Evolutionary conservation across 2,113 vertebrate species (phyloP).

Genomic region (Myotis davidii): DNA sequence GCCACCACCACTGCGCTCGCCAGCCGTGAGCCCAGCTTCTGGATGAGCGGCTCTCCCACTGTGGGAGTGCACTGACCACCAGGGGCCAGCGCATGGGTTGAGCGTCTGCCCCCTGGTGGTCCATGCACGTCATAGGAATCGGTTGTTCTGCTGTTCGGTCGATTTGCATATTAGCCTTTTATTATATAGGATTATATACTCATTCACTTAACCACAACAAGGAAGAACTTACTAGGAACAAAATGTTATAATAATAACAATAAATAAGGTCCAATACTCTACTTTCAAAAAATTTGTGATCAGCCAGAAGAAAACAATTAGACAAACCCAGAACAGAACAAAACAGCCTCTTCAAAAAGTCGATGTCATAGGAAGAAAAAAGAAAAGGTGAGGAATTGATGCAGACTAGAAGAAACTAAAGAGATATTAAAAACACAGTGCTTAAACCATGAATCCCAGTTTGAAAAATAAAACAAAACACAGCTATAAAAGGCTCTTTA

Average conservation of each 20-base stretch:
- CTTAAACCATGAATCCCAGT: not conserved
- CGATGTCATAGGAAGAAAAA: not conserved
- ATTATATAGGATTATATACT: not conserved
- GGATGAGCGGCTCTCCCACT: too few species aligned
- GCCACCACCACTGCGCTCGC: too few species aligned
- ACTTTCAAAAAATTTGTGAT: not conserved
- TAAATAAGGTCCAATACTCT: not conserved
- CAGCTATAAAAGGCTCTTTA: not conserved
- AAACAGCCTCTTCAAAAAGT: not conserved
- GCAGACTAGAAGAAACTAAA: not conserved
- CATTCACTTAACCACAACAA: not conserved
- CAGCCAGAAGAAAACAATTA: not conserved
- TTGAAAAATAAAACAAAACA: not conserved
- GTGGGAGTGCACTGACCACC: too few species aligned
- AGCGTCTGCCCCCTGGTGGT: too few species aligned
- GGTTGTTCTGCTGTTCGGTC: too few species aligned
- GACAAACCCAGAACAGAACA: not conserved
- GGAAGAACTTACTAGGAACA: not conserved
- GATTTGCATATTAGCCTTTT: too few species aligned
- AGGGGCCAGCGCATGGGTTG: too few species aligned
- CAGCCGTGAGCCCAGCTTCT: too few species aligned
- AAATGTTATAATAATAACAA: not conserved
- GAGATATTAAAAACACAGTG: not conserved
- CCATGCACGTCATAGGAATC: too few species aligned
- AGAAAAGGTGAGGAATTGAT: not conserved